These are phyloP conservation scores for Simalia tracyae DNA, from an alignment of 2,797 vertebrate species.

Conservation along the genomic window DNA sequence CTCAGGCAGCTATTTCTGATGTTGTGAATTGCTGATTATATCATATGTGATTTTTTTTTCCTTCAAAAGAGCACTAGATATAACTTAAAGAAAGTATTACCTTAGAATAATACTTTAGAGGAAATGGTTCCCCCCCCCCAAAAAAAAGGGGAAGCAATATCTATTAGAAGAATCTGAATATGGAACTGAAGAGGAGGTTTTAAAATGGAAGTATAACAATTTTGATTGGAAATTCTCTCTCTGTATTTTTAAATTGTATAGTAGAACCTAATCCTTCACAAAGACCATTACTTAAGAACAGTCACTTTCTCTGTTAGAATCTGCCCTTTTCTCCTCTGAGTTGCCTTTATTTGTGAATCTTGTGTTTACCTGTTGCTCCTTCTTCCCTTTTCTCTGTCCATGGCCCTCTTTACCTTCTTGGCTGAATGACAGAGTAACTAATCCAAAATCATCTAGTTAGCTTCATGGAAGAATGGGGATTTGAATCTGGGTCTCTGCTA, in stretches of 20 bases:
- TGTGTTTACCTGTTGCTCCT: not conserved
- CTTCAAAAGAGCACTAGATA: not conserved
- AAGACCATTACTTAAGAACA: not conserved
- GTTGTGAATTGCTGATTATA: not conserved
- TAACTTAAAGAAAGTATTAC: not conserved
- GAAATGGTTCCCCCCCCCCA: not conserved
- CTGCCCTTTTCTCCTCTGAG: not conserved
- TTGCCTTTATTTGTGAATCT: not conserved
- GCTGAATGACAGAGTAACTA: not conserved
- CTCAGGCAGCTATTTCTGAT: not conserved
- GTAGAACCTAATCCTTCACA: not conserved
- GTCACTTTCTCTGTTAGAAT: not conserved
- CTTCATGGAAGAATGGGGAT: not conserved
- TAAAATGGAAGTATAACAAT: not conserved
- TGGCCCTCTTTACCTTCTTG: not conserved
- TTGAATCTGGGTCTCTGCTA: not conserved
- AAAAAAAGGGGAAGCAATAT: not conserved
- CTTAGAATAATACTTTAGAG: not conserved
- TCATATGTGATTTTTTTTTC: not conserved
- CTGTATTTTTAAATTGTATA: not conserved
- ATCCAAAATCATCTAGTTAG: not conserved
- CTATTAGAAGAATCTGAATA: not conserved
- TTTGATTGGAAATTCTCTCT: not conserved
- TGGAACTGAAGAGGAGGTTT: not conserved
- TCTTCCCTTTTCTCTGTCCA: not conserved